Conservation (phyloP, 2,888 invertebrate genomes). For the Drosophila barbarae region DNA sequence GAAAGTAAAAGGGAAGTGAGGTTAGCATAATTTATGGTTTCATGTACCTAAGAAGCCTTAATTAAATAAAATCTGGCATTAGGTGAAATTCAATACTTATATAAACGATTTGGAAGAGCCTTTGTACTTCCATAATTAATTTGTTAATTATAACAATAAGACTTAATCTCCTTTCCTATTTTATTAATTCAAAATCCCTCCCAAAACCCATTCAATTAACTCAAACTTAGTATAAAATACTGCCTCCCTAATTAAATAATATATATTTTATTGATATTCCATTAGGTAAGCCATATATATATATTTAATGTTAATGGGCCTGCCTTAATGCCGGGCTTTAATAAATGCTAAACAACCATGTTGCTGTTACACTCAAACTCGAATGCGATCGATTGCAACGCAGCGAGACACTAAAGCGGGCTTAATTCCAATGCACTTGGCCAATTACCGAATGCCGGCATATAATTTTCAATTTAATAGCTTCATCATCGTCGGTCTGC, state of each 20-base stretch:
- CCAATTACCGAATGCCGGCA: slow-evolving; percentile 64
- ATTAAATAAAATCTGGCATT: neutral
- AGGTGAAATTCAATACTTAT: neutral
- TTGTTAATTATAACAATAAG: no score
- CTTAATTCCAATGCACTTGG: slow-evolving; percentile 63
- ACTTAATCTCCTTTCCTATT: neutral
- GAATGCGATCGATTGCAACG: slow-evolving; percentile 9
- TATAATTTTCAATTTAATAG: slow-evolving; percentile 71
- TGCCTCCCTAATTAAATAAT: slow-evolving; percentile 7
- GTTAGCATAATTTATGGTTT: neutral
- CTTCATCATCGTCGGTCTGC: slow-evolving; percentile 57
- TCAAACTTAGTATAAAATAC: neutral
- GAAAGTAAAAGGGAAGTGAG: neutral
- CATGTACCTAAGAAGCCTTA: neutral
- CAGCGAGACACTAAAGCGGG: slow-evolving; percentile 37
- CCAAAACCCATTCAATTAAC: slow-evolving; percentile 1
- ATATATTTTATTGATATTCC: slow-evolving; percentile 10
- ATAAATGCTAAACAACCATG: slow-evolving; percentile 30
- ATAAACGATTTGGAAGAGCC: neutral
- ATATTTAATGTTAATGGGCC: slow-evolving; percentile 10
- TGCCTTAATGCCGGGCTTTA: slow-evolving; percentile 2
- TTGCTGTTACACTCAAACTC: slow-evolving; percentile 26
- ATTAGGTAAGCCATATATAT: slow-evolving; percentile 3
- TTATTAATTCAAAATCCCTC: neutral
- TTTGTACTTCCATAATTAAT: neutral